These are phyloP conservation scores for Takifugu flavidus DNA, from an alignment of 2,113 vertebrate genomes.

Conservation along the genomic window DNA sequence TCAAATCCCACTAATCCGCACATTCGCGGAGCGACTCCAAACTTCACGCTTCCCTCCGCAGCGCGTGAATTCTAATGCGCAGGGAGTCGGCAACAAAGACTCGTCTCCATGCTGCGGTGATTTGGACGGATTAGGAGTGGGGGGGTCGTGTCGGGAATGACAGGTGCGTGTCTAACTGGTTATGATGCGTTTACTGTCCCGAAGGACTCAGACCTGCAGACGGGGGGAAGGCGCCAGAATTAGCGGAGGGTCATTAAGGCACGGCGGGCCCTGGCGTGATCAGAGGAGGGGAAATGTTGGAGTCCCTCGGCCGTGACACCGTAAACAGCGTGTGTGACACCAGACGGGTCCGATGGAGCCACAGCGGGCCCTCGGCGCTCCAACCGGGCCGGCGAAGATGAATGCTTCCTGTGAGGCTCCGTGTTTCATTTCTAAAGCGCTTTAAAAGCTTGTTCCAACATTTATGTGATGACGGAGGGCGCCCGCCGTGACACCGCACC, in stretches of 20 bases:
- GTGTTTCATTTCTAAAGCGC: conserved; percentile 55
- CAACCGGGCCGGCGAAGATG: conserved; percentile 35
- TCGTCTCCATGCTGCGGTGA: conserved; percentile 28
- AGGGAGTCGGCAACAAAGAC: conserved; percentile 53
- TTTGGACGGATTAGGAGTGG: background rate
- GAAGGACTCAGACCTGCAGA: conserved; percentile 35
- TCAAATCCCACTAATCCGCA: conserved; percentile 63
- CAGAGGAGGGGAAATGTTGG: conserved; percentile 61
- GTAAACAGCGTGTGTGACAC: conserved; percentile 25
- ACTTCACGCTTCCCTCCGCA: conserved; percentile 48
- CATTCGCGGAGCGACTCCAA: conserved; percentile 52
- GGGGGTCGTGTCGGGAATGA: background rate
- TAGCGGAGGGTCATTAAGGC: conserved; percentile 53
- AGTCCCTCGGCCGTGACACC: conserved; percentile 19
- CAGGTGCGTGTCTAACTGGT: background rate
- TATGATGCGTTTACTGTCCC: conserved; percentile 27
- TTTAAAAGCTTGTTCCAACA: conserved; percentile 57
- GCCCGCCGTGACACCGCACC: conserved; percentile 22
- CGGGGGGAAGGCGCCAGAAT: conserved; percentile 49
- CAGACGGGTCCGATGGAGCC: conserved; percentile 10
- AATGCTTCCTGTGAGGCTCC: conserved; percentile 30
- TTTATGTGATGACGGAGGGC: conserved; percentile 47
- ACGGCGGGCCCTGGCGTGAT: conserved; percentile 50
- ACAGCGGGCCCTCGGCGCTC: conserved; percentile 18
- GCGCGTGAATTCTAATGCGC: conserved; percentile 48